Evolutionary conservation across 2,888 invertebrate genomes (phyloP).

Genomic region (Athrips mouffetella): DNA sequence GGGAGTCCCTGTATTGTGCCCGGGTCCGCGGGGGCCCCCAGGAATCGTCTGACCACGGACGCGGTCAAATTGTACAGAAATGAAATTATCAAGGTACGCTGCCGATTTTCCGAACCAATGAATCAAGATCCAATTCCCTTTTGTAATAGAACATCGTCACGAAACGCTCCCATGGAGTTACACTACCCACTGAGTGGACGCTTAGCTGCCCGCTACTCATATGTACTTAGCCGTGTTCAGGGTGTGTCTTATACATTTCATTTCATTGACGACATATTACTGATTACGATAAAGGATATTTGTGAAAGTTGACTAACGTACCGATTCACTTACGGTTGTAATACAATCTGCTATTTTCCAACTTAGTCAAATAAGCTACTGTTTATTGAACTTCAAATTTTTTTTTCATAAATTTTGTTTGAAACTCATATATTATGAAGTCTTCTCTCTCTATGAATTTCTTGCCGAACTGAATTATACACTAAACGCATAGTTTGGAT

Average conservation of each 20-base stretch:
- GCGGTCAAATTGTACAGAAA: conserved; percentile 79
- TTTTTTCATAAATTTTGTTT: too few relatives aligned
- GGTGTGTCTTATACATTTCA: conserved; percentile 9
- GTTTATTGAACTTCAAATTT: too few relatives aligned
- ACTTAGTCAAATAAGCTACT: too few relatives aligned
- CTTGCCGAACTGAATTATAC: too few relatives aligned
- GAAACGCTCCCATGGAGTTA: conserved; percentile 70
- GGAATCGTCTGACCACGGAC: conserved; percentile 75
- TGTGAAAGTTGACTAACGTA: too few relatives aligned
- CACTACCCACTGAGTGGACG: conserved; percentile 70
- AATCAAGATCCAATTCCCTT: conserved; percentile 79
- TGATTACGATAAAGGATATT: background rate
- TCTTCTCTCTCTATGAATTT: too few relatives aligned
- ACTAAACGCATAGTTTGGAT: too few relatives aligned
- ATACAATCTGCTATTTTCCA: too few relatives aligned
- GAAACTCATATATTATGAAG: too few relatives aligned
- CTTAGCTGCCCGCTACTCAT: conserved; percentile 54
- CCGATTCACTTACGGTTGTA: too few relatives aligned
- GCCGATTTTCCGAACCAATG: conserved; percentile 79
- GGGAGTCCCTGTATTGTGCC: conserved; percentile 72
- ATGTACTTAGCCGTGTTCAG: conserved; percentile 30
- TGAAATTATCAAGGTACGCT: conserved; percentile 79
- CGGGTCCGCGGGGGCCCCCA: conserved; percentile 68
- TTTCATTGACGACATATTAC: background rate
- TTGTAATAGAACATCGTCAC: conserved; percentile 79